phyloP scores from a whole-genome alignment of 2,797 vertebrate species.

The Poliocrania exsul region DNA sequence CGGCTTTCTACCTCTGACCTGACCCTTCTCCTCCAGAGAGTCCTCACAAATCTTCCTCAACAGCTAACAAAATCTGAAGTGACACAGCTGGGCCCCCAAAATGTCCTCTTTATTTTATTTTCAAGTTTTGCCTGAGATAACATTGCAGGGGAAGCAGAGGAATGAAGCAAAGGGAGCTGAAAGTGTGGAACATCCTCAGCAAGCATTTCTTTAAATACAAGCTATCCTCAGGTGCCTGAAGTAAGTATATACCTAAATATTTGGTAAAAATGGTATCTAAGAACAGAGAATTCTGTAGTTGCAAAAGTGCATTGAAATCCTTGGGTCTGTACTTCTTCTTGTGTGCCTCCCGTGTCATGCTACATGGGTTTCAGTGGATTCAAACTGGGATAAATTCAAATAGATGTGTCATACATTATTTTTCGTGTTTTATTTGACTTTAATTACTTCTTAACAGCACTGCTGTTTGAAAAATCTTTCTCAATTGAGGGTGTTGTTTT shows the following conservation, averaged over 20 bases:
- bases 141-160: not conserved
- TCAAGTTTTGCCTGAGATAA: not conserved
- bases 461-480: constrained; percentile 32
- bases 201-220: not conserved
- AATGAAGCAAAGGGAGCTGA: not conserved
- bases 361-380: not conserved
- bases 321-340: not conserved
- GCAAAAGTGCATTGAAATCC: not conserved
- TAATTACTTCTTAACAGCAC: constrained; percentile 51
- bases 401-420: constrained; percentile 27
- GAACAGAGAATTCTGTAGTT: not conserved
- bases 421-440: constrained; percentile 52
- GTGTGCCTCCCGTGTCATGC: not conserved
- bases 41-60: constrained; percentile 39
- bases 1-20: constrained; percentile 73
- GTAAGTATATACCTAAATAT: not conserved
- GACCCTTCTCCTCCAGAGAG: constrained; percentile 60
- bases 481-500: constrained; percentile 54
- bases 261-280: not conserved
- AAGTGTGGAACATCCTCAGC: not conserved
- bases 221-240: not conserved
- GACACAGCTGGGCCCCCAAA: constrained; percentile 50
- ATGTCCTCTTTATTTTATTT: not conserved
- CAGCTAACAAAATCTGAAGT: not conserved
- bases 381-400: constrained; percentile 30